phyloP scores from a whole-genome alignment of 2,797 vertebrate genomes.

The Pygocentrus nattereri region DNA sequence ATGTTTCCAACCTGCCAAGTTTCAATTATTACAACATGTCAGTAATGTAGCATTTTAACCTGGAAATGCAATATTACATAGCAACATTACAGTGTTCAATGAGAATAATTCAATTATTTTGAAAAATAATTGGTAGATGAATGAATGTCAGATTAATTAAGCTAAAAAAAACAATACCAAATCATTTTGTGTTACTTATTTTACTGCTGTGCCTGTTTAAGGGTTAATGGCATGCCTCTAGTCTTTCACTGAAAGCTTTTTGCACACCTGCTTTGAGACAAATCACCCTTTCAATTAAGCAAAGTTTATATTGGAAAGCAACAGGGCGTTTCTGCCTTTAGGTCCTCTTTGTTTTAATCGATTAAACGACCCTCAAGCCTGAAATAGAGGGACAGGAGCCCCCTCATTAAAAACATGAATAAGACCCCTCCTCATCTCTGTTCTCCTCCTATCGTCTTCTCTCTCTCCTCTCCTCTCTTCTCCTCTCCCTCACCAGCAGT shows the following conservation, averaged over 20 bases:
- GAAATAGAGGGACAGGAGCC: conserved; percentile 40
- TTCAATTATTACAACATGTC: too few species aligned
- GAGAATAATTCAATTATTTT: too few species aligned
- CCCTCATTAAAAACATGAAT: conserved; percentile 24
- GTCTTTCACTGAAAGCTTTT: conserved; percentile 28
- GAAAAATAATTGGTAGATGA: too few species aligned
- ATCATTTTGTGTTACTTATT: neutral
- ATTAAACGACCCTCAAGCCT: conserved; percentile 36
- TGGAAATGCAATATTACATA: too few species aligned
- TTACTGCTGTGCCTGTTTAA: neutral
- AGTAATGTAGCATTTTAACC: too few species aligned
- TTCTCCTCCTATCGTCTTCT: neutral
- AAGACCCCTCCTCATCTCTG: conserved; percentile 18
- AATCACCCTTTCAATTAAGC: conserved; percentile 35
- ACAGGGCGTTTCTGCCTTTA: conserved; percentile 23
- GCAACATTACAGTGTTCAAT: too few species aligned
- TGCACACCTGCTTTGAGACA: conserved; percentile 31
- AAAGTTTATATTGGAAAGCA: conserved; percentile 35
- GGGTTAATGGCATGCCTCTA: conserved; percentile 21
- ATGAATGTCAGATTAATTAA: too few species aligned
- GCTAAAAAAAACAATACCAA: too few species aligned
- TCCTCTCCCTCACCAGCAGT: neutral
- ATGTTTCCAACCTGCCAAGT: too few species aligned
- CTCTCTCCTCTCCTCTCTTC: neutral
- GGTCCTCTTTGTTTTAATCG: conserved; percentile 30